Percentiles rank a stretch among this genome's conserved stretches.
These are phyloP conservation scores for Cyanoramphus novaezelandiae DNA, from an alignment of 2,113 vertebrate species.

Conservation along the genomic window DNA sequence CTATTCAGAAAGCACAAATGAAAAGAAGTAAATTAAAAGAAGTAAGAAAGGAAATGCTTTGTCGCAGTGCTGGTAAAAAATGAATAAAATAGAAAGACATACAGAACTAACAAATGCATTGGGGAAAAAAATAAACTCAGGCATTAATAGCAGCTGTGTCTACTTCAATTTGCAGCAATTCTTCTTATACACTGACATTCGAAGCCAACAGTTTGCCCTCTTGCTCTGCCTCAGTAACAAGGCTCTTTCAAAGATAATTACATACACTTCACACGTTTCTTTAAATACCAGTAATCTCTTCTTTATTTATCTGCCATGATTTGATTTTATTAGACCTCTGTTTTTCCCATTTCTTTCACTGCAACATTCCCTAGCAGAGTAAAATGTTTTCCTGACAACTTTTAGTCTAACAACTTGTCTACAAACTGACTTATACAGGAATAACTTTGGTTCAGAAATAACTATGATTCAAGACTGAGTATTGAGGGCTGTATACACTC, in stretches of 20 bases:
- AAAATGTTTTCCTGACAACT: background rate
- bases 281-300: background rate
- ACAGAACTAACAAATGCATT: background rate
- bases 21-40: too few relatives aligned
- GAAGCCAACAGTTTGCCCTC: constrained; percentile 1
- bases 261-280: background rate
- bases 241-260: background rate
- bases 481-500: background rate
- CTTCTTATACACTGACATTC: background rate
- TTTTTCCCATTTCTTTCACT: background rate
- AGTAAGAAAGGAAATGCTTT: background rate
- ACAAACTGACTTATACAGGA: background rate
- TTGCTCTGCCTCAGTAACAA: background rate
- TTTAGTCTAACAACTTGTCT: background rate
- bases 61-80: background rate
- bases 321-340: background rate
- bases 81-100: background rate
- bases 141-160: background rate
- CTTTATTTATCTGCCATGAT: background rate
- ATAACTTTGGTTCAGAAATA: background rate
- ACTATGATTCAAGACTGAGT: background rate
- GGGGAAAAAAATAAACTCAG: background rate
- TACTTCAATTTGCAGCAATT: background rate
- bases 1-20: background rate
- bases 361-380: background rate